Evolutionary conservation across 2,888 invertebrate species (phyloP).

Genomic region (Cheilosia soror): DNA sequence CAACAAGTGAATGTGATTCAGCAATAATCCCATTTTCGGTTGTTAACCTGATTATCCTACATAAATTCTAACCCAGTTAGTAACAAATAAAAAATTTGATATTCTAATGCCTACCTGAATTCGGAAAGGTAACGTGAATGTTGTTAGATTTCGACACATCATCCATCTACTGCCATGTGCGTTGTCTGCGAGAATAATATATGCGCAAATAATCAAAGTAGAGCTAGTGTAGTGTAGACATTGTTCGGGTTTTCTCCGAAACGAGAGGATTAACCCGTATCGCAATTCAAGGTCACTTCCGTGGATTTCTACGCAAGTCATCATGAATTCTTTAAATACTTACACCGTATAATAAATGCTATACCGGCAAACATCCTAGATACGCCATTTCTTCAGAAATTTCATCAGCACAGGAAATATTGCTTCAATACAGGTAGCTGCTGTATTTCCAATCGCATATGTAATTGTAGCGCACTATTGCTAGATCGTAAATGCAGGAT

Average conservation of each 20-base stretch:
- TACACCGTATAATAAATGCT: background rate
- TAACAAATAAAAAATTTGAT: background rate
- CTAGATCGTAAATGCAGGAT: constrained; percentile 1
- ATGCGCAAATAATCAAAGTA: background rate
- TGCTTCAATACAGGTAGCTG: constrained; percentile 15
- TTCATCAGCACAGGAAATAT: constrained; percentile 21
- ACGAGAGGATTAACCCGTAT: background rate
- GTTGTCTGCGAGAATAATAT: background rate
- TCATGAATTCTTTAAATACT: background rate
- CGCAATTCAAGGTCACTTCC: constrained; percentile 57
- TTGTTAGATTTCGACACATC: background rate
- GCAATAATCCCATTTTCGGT: constrained; percentile 22
- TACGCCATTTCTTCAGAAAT: constrained; percentile 20
- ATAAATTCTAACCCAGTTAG: constrained; percentile 44
- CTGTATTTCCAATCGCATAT: background rate
- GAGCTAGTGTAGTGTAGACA: background rate
- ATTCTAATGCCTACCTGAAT: constrained; percentile 4
- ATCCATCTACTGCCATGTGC: constrained; percentile 5
- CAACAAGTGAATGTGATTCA: constrained; percentile 38
- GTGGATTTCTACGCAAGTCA: background rate
- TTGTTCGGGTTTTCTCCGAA: constrained; percentile 2
- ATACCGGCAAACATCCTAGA: background rate
- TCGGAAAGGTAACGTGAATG: constrained; percentile 10
- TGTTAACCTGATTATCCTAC: constrained; percentile 23
- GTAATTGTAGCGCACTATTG: background rate